These are phyloP conservation scores for Todiramphus chloris DNA, from an alignment of 2,113 vertebrate species.

Conservation along the genomic window DNA sequence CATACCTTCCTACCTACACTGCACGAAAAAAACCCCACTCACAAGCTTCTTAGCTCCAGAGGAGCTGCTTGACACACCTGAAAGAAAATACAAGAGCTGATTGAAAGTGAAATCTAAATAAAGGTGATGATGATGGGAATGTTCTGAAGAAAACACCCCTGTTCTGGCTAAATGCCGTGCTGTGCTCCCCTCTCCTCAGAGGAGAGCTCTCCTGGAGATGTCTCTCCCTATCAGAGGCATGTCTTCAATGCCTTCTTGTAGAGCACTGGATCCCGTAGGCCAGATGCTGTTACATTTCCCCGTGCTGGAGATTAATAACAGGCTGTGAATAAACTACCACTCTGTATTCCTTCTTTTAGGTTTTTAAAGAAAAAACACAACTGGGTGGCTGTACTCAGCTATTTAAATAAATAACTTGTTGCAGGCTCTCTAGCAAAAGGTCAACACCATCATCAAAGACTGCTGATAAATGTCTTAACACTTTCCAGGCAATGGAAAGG, in stretches of 20 bases:
- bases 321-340: not conserved
- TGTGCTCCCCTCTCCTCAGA: not conserved
- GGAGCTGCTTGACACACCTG: slow-evolving; percentile 26
- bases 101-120: slow-evolving; percentile 7
- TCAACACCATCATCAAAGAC: not conserved
- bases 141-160: not conserved
- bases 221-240: slow-evolving; percentile 15
- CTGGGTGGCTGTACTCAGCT: not conserved
- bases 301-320: not conserved
- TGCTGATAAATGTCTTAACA: not conserved
- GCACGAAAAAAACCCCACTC: not conserved
- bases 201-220: not conserved
- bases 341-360: not conserved
- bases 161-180: not conserved
- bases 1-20: slow-evolving; percentile 21
- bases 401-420: not conserved
- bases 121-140: not conserved
- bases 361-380: not conserved
- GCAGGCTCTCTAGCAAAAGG: not conserved
- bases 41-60: not conserved
- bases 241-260: not conserved
- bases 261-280: not conserved
- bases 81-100: not conserved
- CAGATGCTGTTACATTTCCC: not conserved
- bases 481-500: not conserved